Evolutionary conservation across 2,113 vertebrate species (phyloP).

Genomic region (Gallinago paraguaiae): DNA sequence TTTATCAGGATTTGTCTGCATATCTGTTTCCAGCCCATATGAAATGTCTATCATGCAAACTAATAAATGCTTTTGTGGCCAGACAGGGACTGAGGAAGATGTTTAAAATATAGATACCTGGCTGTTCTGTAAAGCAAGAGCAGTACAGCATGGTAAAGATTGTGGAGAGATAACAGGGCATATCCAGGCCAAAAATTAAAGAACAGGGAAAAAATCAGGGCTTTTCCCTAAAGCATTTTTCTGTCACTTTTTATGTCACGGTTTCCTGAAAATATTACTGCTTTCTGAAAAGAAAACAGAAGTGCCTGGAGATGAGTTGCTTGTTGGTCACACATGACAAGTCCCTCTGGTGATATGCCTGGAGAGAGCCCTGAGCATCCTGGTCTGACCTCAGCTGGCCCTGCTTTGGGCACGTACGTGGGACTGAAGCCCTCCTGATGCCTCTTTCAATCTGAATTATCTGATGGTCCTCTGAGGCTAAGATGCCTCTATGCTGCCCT

Average conservation of each 20-base stretch:
- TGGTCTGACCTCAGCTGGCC: not conserved
- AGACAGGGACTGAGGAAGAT: not conserved
- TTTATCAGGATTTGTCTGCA: not conserved
- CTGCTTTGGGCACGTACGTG: not conserved
- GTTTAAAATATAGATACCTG: not conserved
- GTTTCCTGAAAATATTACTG: not conserved
- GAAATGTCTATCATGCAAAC: not conserved
- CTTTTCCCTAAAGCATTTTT: not conserved
- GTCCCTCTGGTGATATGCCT: not conserved
- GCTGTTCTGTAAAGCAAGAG: not conserved
- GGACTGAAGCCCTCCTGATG: not conserved
- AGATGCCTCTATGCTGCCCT: not conserved
- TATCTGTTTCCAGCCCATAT: not conserved
- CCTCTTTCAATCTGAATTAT: not conserved
- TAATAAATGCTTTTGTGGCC: not conserved
- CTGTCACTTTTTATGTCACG: not conserved
- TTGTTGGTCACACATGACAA: not conserved
- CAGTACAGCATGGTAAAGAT: not conserved
- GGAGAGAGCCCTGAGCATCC: not conserved
- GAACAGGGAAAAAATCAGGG: not conserved
- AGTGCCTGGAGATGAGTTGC: not conserved
- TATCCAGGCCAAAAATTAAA: not conserved
- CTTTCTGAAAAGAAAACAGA: not conserved
- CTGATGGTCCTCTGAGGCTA: accelerated
- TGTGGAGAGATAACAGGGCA: not conserved